Base-by-base conservation (phyloP, 2,888 invertebrate genomes). In the Drosophila testacea region DNA sequence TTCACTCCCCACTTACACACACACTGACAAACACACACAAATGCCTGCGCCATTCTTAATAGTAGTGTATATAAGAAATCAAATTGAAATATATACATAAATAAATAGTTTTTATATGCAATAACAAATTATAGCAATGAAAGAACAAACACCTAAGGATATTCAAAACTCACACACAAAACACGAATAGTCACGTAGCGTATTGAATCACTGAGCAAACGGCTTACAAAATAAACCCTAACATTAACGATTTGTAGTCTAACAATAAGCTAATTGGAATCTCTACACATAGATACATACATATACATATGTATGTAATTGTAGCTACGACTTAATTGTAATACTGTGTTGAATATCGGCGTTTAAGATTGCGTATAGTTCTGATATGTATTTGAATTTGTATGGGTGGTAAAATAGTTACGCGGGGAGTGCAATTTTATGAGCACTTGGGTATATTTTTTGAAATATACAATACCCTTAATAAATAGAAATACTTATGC, bases 61-160 rank as follows among this genome's bases (percentile, higher is more conserved):
- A 68, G 69, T 86, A 80, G 77, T 86, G 85, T 88, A 88, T 44
- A 88, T 88, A 83, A 54, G 44, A 85, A 73, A 69, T 51, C 52
- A 61, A 76, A 68, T 65, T 32, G 55, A 69, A 38, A 39, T 30
- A 57, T 27, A 52, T 9, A 3, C 38, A 39, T 73, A 64, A 56
- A 68, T 69, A 73, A 54, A 73, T 89, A 89, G 74, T 89, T 83
- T 82, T 83, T 89, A 89, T 83, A 89, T 81, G 87, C 84, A 83
- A 77, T 69, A 86, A 67, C 61, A 60, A 51, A 57, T 73, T 86
- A 88, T 69, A 83, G 73, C 89, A 86, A 86, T 79, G 69, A 65
- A 46, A 38, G 65, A 54, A 47, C 50, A 22, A 66, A 60, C 75
- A 75, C 56, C 56, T 63, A 59, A 65, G 27, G 63, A 76, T 79